Percentiles rank a stretch among this genome's conserved stretches.
These are phyloP conservation scores for Sclerurus mexicanus DNA, from an alignment of 2,113 vertebrate species.

Conservation along the genomic window DNA sequence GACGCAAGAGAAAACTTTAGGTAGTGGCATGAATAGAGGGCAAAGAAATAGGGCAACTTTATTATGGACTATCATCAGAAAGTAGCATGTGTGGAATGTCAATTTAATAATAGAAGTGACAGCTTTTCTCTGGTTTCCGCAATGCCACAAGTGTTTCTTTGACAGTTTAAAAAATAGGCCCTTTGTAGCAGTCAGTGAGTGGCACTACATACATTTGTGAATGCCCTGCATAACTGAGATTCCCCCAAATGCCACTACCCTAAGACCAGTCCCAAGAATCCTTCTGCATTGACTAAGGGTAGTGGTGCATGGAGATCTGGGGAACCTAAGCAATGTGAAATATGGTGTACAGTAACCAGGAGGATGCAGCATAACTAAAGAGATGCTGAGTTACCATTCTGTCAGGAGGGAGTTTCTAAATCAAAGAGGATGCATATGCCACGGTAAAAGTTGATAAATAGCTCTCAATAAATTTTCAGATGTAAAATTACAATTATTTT, in stretches of 20 bases:
- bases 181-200: slow-evolving; percentile 86
- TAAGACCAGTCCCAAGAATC: slow-evolving; percentile 78
- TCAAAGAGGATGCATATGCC: background rate
- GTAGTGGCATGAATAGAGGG: slow-evolving; percentile 53
- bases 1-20: slow-evolving; percentile 61
- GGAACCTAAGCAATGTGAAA: background rate
- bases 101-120: slow-evolving; percentile 91
- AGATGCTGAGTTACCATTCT: background rate
- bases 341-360: slow-evolving; percentile 8
- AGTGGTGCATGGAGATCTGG: slow-evolving; percentile 4
- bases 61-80: slow-evolving; percentile 75
- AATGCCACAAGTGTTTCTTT: slow-evolving; percentile 91
- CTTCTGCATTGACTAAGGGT: slow-evolving; percentile 68
- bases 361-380: background rate
- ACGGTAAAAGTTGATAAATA: background rate
- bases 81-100: slow-evolving; percentile 90
- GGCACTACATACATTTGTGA: slow-evolving; percentile 95
- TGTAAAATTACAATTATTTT: background rate
- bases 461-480: background rate
- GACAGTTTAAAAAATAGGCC: slow-evolving; percentile 90
- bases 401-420: background rate
- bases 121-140: slow-evolving; percentile 81
- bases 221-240: slow-evolving; percentile 92
- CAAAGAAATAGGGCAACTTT: slow-evolving; percentile 69
- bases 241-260: slow-evolving; percentile 81